phyloP scores from a whole-genome alignment of 2,888 invertebrate species.

The Acronicta leporina region DNA sequence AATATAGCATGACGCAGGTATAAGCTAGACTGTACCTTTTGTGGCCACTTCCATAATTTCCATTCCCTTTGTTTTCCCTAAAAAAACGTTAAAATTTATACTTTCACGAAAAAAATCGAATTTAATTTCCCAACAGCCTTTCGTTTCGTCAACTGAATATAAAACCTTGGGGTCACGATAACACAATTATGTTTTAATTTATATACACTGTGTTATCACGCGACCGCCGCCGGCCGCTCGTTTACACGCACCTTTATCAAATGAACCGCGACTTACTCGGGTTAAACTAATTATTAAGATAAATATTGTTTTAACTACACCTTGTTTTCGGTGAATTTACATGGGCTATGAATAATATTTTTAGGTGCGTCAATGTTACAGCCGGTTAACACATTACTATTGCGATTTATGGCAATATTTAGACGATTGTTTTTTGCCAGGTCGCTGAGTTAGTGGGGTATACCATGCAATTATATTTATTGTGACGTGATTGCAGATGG shows the following conservation, averaged over 20 bases:
- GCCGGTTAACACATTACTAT: constrained; percentile 64
- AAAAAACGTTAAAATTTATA: constrained; percentile 10
- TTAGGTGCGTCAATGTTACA: constrained; percentile 65
- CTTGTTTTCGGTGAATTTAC: constrained; percentile 82
- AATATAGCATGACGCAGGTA: too few species aligned
- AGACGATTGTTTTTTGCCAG: constrained; percentile 57
- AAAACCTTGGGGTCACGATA: constrained; percentile 87
- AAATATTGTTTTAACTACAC: constrained; percentile 85
- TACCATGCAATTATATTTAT: constrained; percentile 55
- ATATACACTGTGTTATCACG: constrained; percentile 85
- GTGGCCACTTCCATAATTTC: neutral
- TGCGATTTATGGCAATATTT: constrained; percentile 62
- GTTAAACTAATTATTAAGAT: constrained; percentile 88
- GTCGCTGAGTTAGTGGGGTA: constrained; percentile 47
- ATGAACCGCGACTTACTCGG: constrained; percentile 79
- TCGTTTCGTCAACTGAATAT: constrained; percentile 74
- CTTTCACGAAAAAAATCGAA: constrained; percentile 40
- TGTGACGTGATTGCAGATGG: constrained; percentile 36
- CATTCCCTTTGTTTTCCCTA: neutral
- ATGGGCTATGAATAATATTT: constrained; percentile 71
- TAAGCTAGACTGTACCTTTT: neutral
- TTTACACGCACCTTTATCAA: constrained; percentile 86
- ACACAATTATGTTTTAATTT: constrained; percentile 89
- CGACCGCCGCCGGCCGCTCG: constrained; percentile 67
- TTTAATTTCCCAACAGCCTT: constrained; percentile 58